These are phyloP conservation scores for Agonum fuliginosum DNA, from an alignment of 2,888 invertebrate genomes.

Conservation along the genomic window DNA sequence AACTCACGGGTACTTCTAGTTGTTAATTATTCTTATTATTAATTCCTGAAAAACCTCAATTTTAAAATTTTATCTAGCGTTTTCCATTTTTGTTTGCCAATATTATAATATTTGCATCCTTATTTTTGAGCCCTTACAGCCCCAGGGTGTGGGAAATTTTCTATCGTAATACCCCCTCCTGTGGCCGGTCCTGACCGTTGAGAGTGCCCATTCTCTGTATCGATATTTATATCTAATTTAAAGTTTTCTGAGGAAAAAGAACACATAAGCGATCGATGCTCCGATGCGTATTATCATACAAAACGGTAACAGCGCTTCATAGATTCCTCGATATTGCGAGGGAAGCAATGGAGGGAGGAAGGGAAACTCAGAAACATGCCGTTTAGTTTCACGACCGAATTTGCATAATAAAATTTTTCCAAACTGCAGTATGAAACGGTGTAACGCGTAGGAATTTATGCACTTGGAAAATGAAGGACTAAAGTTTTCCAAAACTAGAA, in stretches of 20 bases:
- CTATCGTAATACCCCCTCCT: no score
- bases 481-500: conserved; percentile 7
- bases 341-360: neutral
- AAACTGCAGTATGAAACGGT: conserved; percentile 49
- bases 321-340: conserved; percentile 56
- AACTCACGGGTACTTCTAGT: no score
- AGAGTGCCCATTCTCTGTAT: conserved; percentile 1
- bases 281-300: conserved; percentile 54
- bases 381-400: conserved; percentile 51
- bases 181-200: no score
- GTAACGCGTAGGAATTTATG: conserved; percentile 48
- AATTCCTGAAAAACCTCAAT: no score
- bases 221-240: conserved; percentile 44
- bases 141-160: no score
- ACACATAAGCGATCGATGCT: conserved; percentile 8
- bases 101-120: no score
- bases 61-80: no score
- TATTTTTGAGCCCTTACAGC: no score
- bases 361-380: conserved; percentile 54
- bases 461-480: conserved; percentile 26
- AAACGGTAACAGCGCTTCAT: conserved; percentile 55
- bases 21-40: no score
- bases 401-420: conserved; percentile 56
- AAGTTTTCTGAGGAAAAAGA: conserved; percentile 30
- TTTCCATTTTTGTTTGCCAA: no score